Evolutionary conservation across 64 coral and sea anemone genomes (phyloP), one percentile per base, ranked within the genome.

Genomic region (Orbicella faveolata): DNA sequence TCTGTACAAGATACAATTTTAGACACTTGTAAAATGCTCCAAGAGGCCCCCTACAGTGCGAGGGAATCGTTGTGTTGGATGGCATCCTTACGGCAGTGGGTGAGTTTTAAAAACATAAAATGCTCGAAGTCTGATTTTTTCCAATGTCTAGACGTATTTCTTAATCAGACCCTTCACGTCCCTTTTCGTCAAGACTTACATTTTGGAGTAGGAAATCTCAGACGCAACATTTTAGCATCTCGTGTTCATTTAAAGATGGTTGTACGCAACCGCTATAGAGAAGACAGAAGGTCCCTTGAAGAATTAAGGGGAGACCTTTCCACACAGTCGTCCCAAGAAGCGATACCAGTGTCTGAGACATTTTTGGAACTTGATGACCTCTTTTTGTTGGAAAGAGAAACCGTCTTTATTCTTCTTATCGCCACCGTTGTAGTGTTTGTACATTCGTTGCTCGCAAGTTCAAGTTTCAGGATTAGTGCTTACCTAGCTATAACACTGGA

Each of bases 311-410:
- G 69, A 0, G 81, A 67, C 52, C 68, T 84, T 21, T 1, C 0
- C 4, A 19, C n/a, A 13, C 62, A 26, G 61, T 21, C 18, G 51
- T 48, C 81, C 9, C 37, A 69, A n/a, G 35, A 84, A 12, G 17
- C 36, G 25, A 36, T 19, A 13, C 9, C 61, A 48, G 36, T 48
- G 0, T 84, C 81, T 2, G 8, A 84, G 1, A 68, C 6, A 1
- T 69, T 84, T 67, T 48, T 68, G 8, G 81, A 69, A 51, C 5
- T 84, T 37, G 81, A 84, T 68, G 81, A 84, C 35, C 62, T 84
- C 2, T 69, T 21, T 23, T 84, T 17, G 20, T 44, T 84, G 9
- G 35, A 84, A 41, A 66, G 12, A 44, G 81, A 84, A 12, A 11
- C 34, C 9, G 0, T 48, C 36, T 48, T 84, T 23, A 4, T 48